Percentiles rank a stretch among this genome's conserved stretches.
phyloP scores from a whole-genome alignment of 2,888 invertebrate genomes.

The Phymatocera aterrima region DNA sequence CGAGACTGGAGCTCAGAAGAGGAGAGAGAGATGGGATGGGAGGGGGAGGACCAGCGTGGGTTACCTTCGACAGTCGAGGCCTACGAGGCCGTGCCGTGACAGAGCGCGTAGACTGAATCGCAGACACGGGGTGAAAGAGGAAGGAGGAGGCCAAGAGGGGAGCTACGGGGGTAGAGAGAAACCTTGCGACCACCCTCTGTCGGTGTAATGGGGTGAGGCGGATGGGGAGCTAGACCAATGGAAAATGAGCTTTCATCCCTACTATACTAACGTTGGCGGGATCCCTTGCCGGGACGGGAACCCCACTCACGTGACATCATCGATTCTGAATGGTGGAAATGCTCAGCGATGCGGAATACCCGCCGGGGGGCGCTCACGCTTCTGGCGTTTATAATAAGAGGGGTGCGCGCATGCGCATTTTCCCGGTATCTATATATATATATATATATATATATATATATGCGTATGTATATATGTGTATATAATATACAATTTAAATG shows the following conservation, averaged over 20 bases:
- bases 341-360: slow-evolving; percentile 73
- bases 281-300: slow-evolving; percentile 24
- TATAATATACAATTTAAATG: too few relatives aligned
- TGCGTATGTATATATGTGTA: background rate
- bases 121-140: slow-evolving; percentile 50
- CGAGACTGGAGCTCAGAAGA: background rate
- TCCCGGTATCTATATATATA: background rate
- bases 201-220: slow-evolving; percentile 52
- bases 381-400: slow-evolving; percentile 46
- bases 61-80: slow-evolving; percentile 38
- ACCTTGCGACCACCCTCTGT: slow-evolving; percentile 57
- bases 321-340: slow-evolving; percentile 74
- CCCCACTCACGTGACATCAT: slow-evolving; percentile 67
- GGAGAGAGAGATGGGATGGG: background rate
- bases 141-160: slow-evolving; percentile 39
- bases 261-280: background rate
- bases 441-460: background rate
- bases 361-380: slow-evolving; percentile 71
- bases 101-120: slow-evolving; percentile 48
- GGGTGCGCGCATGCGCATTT: slow-evolving; percentile 44
- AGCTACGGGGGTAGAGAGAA: slow-evolving; percentile 32
- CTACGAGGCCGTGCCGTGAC: slow-evolving; percentile 36
- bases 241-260: slow-evolving; percentile 47
- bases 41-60: slow-evolving; percentile 19
- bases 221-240: slow-evolving; percentile 59